Percentiles rank a stretch among this genome's conserved stretches.
Evolutionary conservation across 2,888 invertebrate genomes (phyloP).

Genomic region (Onthophagus sagittarius): DNA sequence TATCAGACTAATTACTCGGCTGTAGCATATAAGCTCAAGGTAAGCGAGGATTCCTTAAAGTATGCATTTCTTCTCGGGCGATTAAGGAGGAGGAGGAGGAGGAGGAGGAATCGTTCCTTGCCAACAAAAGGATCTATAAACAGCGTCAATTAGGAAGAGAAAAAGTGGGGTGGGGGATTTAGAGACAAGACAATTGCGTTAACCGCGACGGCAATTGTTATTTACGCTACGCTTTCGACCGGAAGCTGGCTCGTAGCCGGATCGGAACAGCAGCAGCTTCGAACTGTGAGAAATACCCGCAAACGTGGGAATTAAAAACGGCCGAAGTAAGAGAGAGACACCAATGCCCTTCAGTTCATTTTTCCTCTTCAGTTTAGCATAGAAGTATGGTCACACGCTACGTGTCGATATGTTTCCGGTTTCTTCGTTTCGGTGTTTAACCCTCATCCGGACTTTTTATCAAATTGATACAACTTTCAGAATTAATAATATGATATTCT

Average conservation of each 20-base stretch:
- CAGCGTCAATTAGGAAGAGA: neutral
- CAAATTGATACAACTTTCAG: no score
- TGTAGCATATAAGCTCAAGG: no score
- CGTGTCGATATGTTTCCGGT: conserved; percentile 35
- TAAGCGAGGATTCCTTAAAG: no score
- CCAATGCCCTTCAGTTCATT: neutral
- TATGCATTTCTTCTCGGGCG: neutral
- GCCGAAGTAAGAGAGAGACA: no score
- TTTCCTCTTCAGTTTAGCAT: conserved; percentile 7
- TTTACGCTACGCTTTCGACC: neutral
- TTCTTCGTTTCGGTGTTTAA: neutral
- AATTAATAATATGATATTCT: neutral
- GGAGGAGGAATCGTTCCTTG: neutral
- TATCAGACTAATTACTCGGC: no score
- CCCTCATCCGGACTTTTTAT: conserved; percentile 3
- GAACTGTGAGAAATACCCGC: neutral
- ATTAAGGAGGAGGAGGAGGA: no score
- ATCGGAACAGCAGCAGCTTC: neutral
- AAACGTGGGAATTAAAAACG: neutral
- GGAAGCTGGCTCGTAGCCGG: neutral
- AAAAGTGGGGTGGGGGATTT: neutral
- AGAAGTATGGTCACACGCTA: conserved; percentile 23
- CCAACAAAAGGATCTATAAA: neutral
- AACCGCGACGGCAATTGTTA: neutral
- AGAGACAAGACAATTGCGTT: neutral